These are phyloP conservation scores for Caenorhabditis briggsae DNA, from an alignment of 1,140 invertebrate genomes.

Conservation along the genomic window DNA sequence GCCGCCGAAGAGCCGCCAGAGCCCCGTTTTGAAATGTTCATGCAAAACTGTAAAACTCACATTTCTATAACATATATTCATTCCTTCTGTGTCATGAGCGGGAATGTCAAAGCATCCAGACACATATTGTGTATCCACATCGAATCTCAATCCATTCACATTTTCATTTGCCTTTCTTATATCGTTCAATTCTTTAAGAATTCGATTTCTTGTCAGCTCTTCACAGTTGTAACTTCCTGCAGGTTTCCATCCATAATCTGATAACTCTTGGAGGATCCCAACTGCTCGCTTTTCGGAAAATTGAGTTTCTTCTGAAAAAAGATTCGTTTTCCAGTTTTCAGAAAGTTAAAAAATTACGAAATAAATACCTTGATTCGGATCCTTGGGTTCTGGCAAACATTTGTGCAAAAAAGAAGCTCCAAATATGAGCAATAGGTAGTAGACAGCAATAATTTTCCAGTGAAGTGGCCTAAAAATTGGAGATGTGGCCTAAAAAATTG, in stretches of 20 bases:
- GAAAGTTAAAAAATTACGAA: not conserved
- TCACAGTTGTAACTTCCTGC: constrained; percentile 66
- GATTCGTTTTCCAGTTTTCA: not conserved
- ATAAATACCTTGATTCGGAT: constrained; percentile 59
- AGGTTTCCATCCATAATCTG: constrained; percentile 64
- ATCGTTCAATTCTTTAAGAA: constrained; percentile 65
- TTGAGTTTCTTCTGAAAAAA: constrained; percentile 59
- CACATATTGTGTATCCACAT: constrained; percentile 82
- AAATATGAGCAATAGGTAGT: constrained; percentile 36
- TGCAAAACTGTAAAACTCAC: constrained; percentile 71
- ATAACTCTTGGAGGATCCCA: constrained; percentile 59
- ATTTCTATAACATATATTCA: constrained; percentile 81
- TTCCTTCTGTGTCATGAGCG: constrained; percentile 81
- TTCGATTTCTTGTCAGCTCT: constrained; percentile 57
- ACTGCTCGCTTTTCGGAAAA: constrained; percentile 65
- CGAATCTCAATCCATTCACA: constrained; percentile 66
- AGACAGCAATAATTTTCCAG: constrained; percentile 58
- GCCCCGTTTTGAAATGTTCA: too few species aligned
- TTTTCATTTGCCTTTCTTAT: not conserved
- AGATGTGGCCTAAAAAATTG: too few species aligned
- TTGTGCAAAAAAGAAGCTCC: constrained; percentile 51
- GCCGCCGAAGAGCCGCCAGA: too few species aligned
- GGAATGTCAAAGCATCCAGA: constrained; percentile 85
- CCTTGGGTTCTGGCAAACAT: constrained; percentile 59
- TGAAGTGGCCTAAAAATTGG: constrained; percentile 53